These are phyloP conservation scores for Altica lythri DNA, from an alignment of 2,888 invertebrate genomes.

Conservation along the genomic window DNA sequence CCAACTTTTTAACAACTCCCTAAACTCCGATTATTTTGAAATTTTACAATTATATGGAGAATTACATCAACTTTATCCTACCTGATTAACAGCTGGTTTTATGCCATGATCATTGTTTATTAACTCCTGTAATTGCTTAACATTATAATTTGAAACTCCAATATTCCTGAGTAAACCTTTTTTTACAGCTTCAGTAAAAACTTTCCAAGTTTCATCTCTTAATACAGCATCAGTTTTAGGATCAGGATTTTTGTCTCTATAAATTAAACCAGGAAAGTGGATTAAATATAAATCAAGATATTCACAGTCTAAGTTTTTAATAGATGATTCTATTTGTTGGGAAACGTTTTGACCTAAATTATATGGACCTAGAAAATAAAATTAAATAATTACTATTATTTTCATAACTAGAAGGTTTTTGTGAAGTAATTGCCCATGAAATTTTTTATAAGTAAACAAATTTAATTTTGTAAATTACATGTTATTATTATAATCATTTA, in stretches of 20 bases:
- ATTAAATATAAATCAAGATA: conserved; percentile 81
- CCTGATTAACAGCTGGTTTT: conserved; percentile 77
- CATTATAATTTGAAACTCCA: conserved; percentile 82
- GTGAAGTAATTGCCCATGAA: too few species aligned
- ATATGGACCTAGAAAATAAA: conserved; percentile 59
- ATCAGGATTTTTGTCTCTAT: conserved; percentile 61
- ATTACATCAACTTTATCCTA: conserved; percentile 45
- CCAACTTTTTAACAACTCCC: too few species aligned
- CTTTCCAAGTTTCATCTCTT: conserved; percentile 70
- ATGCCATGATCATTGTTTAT: conserved; percentile 60
- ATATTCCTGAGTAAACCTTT: conserved; percentile 68
- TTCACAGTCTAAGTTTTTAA: conserved; percentile 65
- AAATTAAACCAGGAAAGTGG: conserved; percentile 75
- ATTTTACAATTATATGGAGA: background rate
- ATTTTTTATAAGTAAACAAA: too few species aligned
- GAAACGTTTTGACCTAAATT: conserved; percentile 62
- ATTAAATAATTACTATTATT: too few species aligned
- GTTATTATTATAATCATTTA: too few species aligned
- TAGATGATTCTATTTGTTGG: conserved; percentile 61
- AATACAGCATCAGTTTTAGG: conserved; percentile 60
- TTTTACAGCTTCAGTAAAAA: conserved; percentile 66
- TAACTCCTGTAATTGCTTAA: conserved; percentile 70
- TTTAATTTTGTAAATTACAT: too few species aligned
- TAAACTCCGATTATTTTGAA: too few species aligned
- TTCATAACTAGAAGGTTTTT: too few species aligned